A percentile compares a stretch with the other conserved stretches of the same genome.
Conservation (phyloP, 2,113 vertebrate genomes). For the Phrynosoma platyrhinos region DNA sequence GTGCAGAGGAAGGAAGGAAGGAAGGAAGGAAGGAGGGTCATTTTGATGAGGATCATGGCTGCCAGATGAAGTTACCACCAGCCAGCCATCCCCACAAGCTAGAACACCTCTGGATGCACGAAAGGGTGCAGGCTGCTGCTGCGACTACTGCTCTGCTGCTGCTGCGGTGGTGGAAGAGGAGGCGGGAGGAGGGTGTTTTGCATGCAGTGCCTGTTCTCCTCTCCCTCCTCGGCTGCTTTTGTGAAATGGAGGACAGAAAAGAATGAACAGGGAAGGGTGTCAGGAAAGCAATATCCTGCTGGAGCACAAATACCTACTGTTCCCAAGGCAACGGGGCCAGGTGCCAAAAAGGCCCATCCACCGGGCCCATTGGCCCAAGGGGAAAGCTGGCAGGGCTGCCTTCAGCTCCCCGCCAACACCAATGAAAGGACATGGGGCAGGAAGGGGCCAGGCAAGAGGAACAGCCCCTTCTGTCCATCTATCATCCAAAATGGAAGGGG, state of each 20-base stretch:
- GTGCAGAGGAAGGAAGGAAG: no score
- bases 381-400: not conserved
- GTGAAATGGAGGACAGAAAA: not conserved
- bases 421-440: rapidly evolving
- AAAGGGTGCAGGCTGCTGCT: not conserved
- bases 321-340: conserved; percentile 68
- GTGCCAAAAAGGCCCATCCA: conserved; percentile 58
- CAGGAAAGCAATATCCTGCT: conserved; percentile 78
- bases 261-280: conserved; percentile 61
- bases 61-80: no score
- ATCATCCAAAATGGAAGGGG: no score
- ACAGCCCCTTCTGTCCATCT: no score
- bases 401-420: no score
- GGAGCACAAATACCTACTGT: conserved; percentile 58
- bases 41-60: no score
- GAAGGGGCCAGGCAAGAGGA: conserved; percentile 9
- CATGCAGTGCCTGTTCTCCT: conserved; percentile 59
- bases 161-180: no score
- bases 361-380: conserved; percentile 17
- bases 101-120: not conserved
- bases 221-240: no score
- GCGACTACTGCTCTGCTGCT: no score
- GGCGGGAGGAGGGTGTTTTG: conserved; percentile 55
- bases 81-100: not conserved
- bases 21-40: no score